Base-by-base conservation (phyloP, 2,113 vertebrate genomes). In the Petrocephalus zakoni region DNA sequence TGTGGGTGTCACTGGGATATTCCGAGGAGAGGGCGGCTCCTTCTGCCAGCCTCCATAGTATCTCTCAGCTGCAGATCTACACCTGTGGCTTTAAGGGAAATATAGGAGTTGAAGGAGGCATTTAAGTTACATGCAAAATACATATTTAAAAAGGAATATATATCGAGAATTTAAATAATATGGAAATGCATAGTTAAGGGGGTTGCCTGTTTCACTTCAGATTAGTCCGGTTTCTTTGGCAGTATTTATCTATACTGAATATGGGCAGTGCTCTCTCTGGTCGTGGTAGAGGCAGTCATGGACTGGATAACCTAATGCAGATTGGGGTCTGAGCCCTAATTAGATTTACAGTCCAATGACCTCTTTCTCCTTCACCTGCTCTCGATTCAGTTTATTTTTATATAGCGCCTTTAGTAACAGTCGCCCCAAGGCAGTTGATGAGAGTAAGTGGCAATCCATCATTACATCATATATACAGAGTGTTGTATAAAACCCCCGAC, bases 331-430 rank as follows among this genome's bases (percentile, higher is more conserved):
- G 51, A 29, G 19, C 17, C 17, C 64, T 88, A 68, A 75, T 88
- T 78, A 75, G n/a, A 88, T 78, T 21, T 51, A 68, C 34, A 81
- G 68, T 11, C 83, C n/a, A 88, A 51, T 64, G 49, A 42, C 58
- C 5, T 85, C 55, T 51, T 46, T 51, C 46, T 22, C 19, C 17
- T 13, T 88, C 8, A 37, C 84, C 47, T 83, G 46, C 42, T 61
- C 37, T 68, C 61, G 11, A 13, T 29, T 68, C 10, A 29, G n/a
- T 68, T 29, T 15, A 29, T 29, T 68, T 29, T 68, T 68, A 42
- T 68, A 13, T 64, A 64, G n/a, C 9, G 7, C 61, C 61, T 64
- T 64, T 64, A n/a, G 1, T 11, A 29, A 29, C 25, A 29, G 61
- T 64, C 10, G 1, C n/a, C 61, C 61, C 25, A 25, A 29, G 61